phyloP scores from a whole-genome alignment of 2,888 invertebrate species.

The Keiferia lycopersicella region DNA sequence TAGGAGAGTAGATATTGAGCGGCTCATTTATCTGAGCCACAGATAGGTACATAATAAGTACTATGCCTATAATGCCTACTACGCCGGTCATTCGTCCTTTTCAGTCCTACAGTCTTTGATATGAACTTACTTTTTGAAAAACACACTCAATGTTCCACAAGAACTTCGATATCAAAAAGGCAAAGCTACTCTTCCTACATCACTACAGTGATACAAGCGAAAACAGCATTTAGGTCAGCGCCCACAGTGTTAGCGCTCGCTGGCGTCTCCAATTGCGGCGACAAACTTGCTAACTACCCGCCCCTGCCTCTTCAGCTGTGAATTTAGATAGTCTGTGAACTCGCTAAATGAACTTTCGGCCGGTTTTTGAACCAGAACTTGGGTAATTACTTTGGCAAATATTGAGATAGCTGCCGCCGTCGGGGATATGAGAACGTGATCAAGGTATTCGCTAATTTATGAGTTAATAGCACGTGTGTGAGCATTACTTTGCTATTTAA shows the following conservation, averaged over 20 bases:
- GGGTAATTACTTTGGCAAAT: conserved; percentile 15
- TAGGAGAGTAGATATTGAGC: too few relatives aligned
- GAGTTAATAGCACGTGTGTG: not conserved
- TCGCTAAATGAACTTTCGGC: conserved; percentile 15
- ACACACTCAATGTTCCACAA: too few relatives aligned
- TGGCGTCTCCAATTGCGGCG: conserved; percentile 14
- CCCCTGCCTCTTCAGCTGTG: conserved; percentile 18
- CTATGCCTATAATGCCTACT: too few relatives aligned
- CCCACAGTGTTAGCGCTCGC: conserved; percentile 23
- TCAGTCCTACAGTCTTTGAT: too few relatives aligned
- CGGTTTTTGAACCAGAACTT: conserved; percentile 20
- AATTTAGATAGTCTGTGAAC: conserved; percentile 21
- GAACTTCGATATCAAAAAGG: not conserved
- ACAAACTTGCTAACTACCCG: conserved; percentile 26
- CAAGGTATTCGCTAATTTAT: not conserved
- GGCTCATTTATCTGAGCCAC: too few relatives aligned
- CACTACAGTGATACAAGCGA: not conserved
- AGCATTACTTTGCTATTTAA: too few relatives aligned
- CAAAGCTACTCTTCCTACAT: conserved; percentile 7
- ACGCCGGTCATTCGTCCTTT: too few relatives aligned
- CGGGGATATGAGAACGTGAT: not conserved
- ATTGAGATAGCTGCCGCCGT: conserved; percentile 4
- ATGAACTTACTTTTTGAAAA: too few relatives aligned
- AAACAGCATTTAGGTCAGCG: conserved; percentile 33
- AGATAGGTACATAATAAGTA: too few relatives aligned